phyloP scores from a whole-genome alignment of 2,888 invertebrate genomes.

The Altica lythri region DNA sequence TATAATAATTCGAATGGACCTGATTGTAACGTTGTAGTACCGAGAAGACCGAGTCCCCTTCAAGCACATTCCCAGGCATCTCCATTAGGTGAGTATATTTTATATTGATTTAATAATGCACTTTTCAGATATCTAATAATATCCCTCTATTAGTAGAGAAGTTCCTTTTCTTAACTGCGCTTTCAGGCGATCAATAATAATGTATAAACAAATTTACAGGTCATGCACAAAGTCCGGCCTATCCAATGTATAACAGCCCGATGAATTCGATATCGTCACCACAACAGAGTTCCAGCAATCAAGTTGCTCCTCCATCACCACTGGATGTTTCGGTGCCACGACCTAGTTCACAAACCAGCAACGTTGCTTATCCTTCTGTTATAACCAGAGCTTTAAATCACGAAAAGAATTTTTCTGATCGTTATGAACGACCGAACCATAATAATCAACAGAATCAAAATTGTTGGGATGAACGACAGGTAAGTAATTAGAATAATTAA shows the following conservation, averaged over 20 bases:
- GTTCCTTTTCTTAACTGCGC: too few species aligned
- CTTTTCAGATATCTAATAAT: too few species aligned
- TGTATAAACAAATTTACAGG: constrained; percentile 50
- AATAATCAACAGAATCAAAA: constrained; percentile 50
- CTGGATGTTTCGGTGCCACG: constrained; percentile 71
- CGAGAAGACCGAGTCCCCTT: constrained; percentile 70
- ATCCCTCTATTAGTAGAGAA: too few species aligned
- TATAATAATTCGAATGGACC: constrained; percentile 52
- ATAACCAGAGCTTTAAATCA: constrained; percentile 75
- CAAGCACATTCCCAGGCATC: constrained; percentile 74
- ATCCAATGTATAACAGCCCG: constrained; percentile 85
- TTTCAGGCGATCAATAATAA: too few species aligned
- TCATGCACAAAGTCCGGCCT: constrained; percentile 78
- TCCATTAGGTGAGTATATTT: constrained; percentile 58
- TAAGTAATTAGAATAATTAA: neutral
- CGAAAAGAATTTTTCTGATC: constrained; percentile 63
- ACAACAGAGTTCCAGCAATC: constrained; percentile 66
- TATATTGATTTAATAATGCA: too few species aligned
- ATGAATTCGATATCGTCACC: constrained; percentile 77
- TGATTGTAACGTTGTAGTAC: constrained; percentile 70
- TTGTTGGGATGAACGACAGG: constrained; percentile 65
- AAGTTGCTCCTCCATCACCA: constrained; percentile 69
- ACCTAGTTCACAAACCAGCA: constrained; percentile 63
- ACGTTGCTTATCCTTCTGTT: constrained; percentile 80
- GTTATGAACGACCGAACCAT: constrained; percentile 60